Evolutionary conservation across 1,140 invertebrate species (phyloP).

Genomic region (Mylabris phalerata): DNA sequence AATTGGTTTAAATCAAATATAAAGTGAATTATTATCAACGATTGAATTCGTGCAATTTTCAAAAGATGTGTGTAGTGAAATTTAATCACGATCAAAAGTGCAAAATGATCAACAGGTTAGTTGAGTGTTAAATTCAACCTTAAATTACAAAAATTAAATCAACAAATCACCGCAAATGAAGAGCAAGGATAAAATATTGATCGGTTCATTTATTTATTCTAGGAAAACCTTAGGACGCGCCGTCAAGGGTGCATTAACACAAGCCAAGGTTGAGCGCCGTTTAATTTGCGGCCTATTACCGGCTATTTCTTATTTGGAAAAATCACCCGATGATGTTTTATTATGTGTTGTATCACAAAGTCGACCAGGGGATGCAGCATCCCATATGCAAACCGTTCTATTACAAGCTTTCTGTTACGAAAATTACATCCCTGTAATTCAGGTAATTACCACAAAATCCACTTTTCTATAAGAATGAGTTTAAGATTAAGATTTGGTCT

Average conservation of each 20-base stretch:
- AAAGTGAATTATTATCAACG: too few species aligned
- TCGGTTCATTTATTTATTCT: constrained; percentile 18
- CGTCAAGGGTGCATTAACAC: constrained; percentile 49
- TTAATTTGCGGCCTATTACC: constrained; percentile 55
- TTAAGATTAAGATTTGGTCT: neutral
- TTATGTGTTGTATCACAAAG: constrained; percentile 57
- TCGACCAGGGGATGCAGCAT: constrained; percentile 53
- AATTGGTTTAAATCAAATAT: too few species aligned
- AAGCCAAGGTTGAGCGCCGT: constrained; percentile 51
- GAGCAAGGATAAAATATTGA: neutral
- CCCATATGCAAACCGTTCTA: constrained; percentile 61
- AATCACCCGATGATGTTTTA: constrained; percentile 51
- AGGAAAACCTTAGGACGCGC: constrained; percentile 44
- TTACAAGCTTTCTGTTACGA: constrained; percentile 64
- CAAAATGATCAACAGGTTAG: constrained; percentile 37
- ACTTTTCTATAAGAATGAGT: neutral
- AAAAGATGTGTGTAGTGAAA: constrained; percentile 32
- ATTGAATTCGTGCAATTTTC: neutral
- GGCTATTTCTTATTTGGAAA: constrained; percentile 53
- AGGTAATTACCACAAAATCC: constrained; percentile 42
- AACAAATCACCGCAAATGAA: neutral
- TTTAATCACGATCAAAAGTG: constrained; percentile 24
- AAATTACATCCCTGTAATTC: constrained; percentile 61
- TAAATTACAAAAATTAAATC: neutral
- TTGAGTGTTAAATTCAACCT: neutral